Base-by-base conservation (phyloP, 2,797 vertebrate species). In the Amazona finschi region DNA sequence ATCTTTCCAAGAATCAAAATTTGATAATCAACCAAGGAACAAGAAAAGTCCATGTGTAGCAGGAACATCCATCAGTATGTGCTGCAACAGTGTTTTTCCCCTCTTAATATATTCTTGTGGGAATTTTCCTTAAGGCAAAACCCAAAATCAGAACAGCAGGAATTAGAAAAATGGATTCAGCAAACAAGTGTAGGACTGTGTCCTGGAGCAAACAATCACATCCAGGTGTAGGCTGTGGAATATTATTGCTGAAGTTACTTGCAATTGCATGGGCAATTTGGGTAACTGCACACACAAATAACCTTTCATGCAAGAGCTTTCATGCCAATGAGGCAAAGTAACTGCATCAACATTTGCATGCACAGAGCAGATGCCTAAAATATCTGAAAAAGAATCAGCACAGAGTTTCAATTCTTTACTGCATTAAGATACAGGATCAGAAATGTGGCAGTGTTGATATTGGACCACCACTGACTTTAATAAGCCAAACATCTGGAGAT, bases 401-500 rank as follows among this genome's bases (percentile, higher is more conserved):
- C 66, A 79, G 30, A 60, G 55, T 91, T 96, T 91, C 81, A 83
- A 38, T 77, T 93, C 36, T 83, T 84, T 93, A 83, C 91, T 93
- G 78, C 76, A 85, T 90, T 96, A 94, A 95, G 73, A 58, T 85
- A 75, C 38, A 76, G 38, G 64, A 89, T 70, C 50, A 94, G 87
- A 95, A 96, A 88, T 87, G 58, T 90, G 86, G 67, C 65, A 90
- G 27, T 93, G 87, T 94, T 96, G 89, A 86, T 94, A 74, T 91
- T 97, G 96, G 96, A 95, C 84, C 0, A 0, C 62, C 58, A 50
- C n/a, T 91, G 60, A 50, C 62, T 94, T 95, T 53, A 95, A 69
- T 74, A 72, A 92, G 94, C 97, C 96, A 97, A 96, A 97, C 96
- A 97, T 96, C 96, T 97, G 96, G 94, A 94, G 90, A 94, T 92